Percentiles rank a stretch among this genome's conserved stretches.
Conservation (phyloP, 1,140 invertebrate species). For the Cotesia typhae region DNA sequence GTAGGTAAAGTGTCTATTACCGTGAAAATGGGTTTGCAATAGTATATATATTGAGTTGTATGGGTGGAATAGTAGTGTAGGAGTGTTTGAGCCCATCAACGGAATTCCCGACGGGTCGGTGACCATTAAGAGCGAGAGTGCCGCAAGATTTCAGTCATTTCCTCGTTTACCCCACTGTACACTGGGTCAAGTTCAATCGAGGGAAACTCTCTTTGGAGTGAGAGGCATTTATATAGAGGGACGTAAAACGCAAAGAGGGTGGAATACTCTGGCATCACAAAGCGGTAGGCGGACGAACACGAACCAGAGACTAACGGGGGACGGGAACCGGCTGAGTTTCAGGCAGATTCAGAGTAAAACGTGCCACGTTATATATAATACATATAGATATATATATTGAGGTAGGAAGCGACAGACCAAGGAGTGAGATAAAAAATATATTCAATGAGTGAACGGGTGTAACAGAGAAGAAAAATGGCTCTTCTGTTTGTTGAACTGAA, state of each 20-base stretch:
- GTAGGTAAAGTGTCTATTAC: slow-evolving; percentile 12
- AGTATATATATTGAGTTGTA: slow-evolving; percentile 7
- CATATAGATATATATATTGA: slow-evolving; percentile 20
- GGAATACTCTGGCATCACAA: slow-evolving; percentile 28
- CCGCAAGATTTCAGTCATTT: slow-evolving; percentile 54
- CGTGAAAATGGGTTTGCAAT: background rate
- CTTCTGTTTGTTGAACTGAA: slow-evolving; percentile 48
- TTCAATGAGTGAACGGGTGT: slow-evolving; percentile 17
- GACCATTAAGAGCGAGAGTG: slow-evolving; percentile 50
- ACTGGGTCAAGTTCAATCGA: slow-evolving; percentile 59
- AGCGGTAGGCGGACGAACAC: slow-evolving; percentile 32
- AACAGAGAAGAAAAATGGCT: slow-evolving; percentile 43
- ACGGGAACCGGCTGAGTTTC: background rate
- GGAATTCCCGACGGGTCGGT: slow-evolving; percentile 41
- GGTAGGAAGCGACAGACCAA: slow-evolving; percentile 39
- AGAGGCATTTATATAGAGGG: slow-evolving; percentile 28
- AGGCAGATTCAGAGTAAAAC: slow-evolving; percentile 39
- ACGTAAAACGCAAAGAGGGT: slow-evolving; percentile 27
- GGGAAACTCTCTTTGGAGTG: slow-evolving; percentile 24
- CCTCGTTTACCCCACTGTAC: slow-evolving; percentile 37
- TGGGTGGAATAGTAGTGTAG: background rate
- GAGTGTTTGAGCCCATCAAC: background rate
- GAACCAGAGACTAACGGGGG: slow-evolving; percentile 3
- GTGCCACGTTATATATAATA: slow-evolving; percentile 20
- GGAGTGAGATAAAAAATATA: slow-evolving; percentile 30